Conservation (phyloP, 2,797 vertebrate genomes). For the Urophycis tenuis region DNA sequence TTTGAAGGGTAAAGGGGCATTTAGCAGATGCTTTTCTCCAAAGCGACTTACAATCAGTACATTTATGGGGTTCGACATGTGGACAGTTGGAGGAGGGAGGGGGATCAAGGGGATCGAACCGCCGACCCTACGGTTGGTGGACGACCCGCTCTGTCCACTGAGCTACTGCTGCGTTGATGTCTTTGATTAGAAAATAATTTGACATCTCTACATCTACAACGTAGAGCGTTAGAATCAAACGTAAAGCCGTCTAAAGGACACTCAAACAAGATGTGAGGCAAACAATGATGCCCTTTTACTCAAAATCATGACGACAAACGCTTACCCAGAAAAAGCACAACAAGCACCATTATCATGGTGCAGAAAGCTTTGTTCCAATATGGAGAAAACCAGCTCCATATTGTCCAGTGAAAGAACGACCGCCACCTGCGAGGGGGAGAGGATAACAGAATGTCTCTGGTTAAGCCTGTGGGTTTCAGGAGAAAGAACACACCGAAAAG, state of each 20-base stretch:
- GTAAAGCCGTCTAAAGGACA: not conserved
- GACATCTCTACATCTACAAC: not conserved
- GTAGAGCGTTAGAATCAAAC: not conserved
- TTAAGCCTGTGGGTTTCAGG: not conserved
- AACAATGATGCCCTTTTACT: not conserved
- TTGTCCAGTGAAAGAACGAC: slow-evolving; percentile 78
- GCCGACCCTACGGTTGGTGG: too few relatives aligned
- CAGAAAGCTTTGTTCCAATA: slow-evolving; percentile 93
- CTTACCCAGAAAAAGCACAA: slow-evolving; percentile 92
- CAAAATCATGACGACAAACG: slow-evolving; percentile 8
- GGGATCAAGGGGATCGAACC: too few relatives aligned
- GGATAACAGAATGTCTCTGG: not conserved
- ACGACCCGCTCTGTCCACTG: too few relatives aligned
- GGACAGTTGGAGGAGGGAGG: too few relatives aligned
- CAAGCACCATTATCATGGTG: slow-evolving; percentile 86
- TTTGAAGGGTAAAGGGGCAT: too few relatives aligned
- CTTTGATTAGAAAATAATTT: not conserved
- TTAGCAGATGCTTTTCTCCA: too few relatives aligned
- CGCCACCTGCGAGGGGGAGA: slow-evolving; percentile 76
- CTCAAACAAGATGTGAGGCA: not conserved
- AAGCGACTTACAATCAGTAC: too few relatives aligned
- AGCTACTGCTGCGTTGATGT: too few relatives aligned
- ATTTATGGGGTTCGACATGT: too few relatives aligned
- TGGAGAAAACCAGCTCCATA: slow-evolving; percentile 83
- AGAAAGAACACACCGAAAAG: not conserved